Base-by-base conservation (phyloP, 2,888 invertebrate species). In the Baccha elongata region DNA sequence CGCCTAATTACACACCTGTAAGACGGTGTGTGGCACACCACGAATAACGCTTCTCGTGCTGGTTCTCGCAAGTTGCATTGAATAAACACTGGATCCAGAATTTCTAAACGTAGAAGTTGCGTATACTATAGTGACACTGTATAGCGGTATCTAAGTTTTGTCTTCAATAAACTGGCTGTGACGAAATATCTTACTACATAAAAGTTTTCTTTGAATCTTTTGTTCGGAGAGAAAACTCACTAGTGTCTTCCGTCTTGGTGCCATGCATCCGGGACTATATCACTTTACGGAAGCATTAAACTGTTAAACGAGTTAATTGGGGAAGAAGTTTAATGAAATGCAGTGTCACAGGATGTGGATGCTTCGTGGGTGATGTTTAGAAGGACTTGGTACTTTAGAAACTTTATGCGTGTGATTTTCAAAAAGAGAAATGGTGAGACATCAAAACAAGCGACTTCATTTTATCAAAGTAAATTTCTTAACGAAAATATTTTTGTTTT, bases 301-400 rank as follows among this genome's bases (percentile, higher is more conserved):
- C 76, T 83, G 76, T 68, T 83, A 83, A 78, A 83, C 76, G 76
- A 83, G 83, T 83, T 83, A 83, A 83, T 83, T 83, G 83, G 76
- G 64, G 83, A 83, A 68, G 76, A 83, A 83, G 83, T 83, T 76
- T 78, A 83, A 83, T 83, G 76, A 83, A 83, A 83, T 83, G 76
- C 83, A 64, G 58, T 72, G 83, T 78, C 83, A 76, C 81, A 67
- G 67, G 65, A 72, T 76, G 62, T 46, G 72, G 71, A 81, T 75
- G 46, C 29, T 40, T 65, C 35, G 32, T 40, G 13, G 37, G 13
- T 40, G 29, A 35, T 35, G 35, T 35, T 35, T 3, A 35, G 7
- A 35, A 35, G 35, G 35, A 35, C 8, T 35, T 8, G 26, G 29
- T 40, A 40, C 37, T 13, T n/a, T 13, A 40, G 13, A 53, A 64